A percentile compares a stretch with the other conserved stretches of the same genome.
phyloP scores from a whole-genome alignment of 2,888 invertebrate genomes.

The Orthonevra nobilis region DNA sequence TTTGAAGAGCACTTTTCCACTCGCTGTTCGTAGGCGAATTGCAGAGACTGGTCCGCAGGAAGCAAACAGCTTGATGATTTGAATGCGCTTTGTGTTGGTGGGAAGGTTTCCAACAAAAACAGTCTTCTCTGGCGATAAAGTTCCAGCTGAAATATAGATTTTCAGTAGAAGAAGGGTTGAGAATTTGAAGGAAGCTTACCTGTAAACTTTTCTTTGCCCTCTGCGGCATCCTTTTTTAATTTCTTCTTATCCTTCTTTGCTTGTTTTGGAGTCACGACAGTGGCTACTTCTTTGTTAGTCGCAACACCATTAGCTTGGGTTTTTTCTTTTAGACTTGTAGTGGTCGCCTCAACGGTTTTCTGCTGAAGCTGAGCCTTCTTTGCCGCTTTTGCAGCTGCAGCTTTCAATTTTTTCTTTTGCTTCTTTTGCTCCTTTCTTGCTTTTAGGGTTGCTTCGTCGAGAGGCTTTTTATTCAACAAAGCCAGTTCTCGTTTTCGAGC shows the following conservation, averaged over 20 bases:
- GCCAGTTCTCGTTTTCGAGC: neutral
- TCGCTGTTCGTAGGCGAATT: slow-evolving; percentile 77
- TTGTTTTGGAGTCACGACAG: neutral
- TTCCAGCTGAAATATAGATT: too few species aligned
- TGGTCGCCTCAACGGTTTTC: neutral
- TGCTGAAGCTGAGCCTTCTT: neutral
- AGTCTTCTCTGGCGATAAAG: too few species aligned
- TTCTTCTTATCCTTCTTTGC: neutral
- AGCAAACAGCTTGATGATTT: slow-evolving; percentile 75
- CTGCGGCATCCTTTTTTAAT: neutral
- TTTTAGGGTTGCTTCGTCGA: neutral
- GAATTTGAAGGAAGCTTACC: neutral
- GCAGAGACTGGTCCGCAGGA: slow-evolving; percentile 74
- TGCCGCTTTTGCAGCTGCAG: neutral
- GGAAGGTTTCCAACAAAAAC: slow-evolving; percentile 74
- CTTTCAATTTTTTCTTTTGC: slow-evolving; percentile 15
- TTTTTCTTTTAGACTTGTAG: neutral
- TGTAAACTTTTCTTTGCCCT: neutral
- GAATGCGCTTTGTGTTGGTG: slow-evolving; percentile 76
- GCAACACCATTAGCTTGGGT: neutral
- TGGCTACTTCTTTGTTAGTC: neutral
- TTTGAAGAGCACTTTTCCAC: slow-evolving; percentile 76
- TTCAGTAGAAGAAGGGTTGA: neutral
- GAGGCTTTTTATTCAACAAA: neutral
- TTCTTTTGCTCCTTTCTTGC: slow-evolving; percentile 20